Evolutionary conservation across 2,797 vertebrate species (phyloP).

Genomic region (Mastacembelus armatus): DNA sequence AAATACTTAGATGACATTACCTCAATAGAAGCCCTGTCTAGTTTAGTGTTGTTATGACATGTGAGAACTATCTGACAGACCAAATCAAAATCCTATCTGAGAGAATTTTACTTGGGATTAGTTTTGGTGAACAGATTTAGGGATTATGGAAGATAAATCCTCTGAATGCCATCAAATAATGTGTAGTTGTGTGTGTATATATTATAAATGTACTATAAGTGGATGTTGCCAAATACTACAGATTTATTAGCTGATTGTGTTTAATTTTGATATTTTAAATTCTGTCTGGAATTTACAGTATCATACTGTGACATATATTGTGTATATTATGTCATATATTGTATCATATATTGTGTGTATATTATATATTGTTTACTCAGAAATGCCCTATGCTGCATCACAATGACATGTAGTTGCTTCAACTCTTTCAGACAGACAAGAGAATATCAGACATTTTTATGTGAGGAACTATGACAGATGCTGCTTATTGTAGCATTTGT

Average conservation of each 20-base stretch:
- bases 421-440: not conserved
- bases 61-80: not conserved
- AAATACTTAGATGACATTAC: too few species aligned
- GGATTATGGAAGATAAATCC: not conserved
- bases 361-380: not conserved
- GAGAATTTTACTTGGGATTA: not conserved
- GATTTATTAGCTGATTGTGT: too few species aligned
- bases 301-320: not conserved
- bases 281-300: too few species aligned
- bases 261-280: too few species aligned
- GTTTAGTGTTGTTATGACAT: not conserved
- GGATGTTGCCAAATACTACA: too few species aligned
- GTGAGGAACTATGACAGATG: not conserved
- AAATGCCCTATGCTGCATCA: not conserved
- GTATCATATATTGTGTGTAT: not conserved
- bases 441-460: not conserved
- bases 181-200: not conserved
- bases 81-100: not conserved
- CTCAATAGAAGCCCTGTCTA: too few species aligned
- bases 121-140: not conserved
- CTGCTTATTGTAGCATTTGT: not conserved
- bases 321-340: not conserved
- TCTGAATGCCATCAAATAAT: not conserved
- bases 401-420: too few species aligned
- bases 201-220: not conserved